phyloP scores from a whole-genome alignment of 2,888 invertebrate species.

The Calephelis perditalis region DNA sequence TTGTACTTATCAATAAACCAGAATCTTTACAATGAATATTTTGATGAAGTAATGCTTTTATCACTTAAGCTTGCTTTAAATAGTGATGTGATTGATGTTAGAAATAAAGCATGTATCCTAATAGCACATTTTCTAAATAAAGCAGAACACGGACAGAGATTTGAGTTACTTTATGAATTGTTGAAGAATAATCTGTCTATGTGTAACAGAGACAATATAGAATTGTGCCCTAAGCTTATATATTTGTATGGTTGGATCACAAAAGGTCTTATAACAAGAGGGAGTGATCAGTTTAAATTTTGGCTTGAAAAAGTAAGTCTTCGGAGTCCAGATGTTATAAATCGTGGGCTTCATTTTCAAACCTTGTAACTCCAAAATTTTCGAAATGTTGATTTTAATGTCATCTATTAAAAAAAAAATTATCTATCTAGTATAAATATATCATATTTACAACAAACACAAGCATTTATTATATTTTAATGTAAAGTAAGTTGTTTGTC shows the following conservation, averaged over 20 bases:
- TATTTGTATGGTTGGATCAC: constrained; percentile 61
- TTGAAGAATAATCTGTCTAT: constrained; percentile 44
- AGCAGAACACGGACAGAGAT: constrained; percentile 54
- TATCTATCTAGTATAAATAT: no score
- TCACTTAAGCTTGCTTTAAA: constrained; percentile 53
- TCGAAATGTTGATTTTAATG: no score
- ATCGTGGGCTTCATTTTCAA: no score
- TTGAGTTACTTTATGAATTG: constrained; percentile 55
- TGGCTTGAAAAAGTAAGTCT: constrained; percentile 62
- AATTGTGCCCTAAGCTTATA: constrained; percentile 47
- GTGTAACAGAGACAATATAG: constrained; percentile 39
- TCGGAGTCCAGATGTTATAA: no score
- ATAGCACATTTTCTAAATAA: constrained; percentile 80
- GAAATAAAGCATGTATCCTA: constrained; percentile 64
- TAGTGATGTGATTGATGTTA: constrained; percentile 45
- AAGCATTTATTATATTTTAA: no score
- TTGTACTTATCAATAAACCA: constrained; percentile 68
- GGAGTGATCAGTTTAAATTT: constrained; percentile 53
- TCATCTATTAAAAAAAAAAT: no score
- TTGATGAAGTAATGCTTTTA: constrained; percentile 50
- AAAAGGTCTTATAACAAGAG: constrained; percentile 59
- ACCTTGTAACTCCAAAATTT: no score
- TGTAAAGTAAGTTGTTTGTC: no score
- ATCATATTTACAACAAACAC: no score
- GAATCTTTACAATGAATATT: constrained; percentile 47